These are phyloP conservation scores for Dysidea cf. avara DNA, from an alignment of 37 sponge, comb jelly and placozoan genomes.

Conservation along the genomic window DNA sequence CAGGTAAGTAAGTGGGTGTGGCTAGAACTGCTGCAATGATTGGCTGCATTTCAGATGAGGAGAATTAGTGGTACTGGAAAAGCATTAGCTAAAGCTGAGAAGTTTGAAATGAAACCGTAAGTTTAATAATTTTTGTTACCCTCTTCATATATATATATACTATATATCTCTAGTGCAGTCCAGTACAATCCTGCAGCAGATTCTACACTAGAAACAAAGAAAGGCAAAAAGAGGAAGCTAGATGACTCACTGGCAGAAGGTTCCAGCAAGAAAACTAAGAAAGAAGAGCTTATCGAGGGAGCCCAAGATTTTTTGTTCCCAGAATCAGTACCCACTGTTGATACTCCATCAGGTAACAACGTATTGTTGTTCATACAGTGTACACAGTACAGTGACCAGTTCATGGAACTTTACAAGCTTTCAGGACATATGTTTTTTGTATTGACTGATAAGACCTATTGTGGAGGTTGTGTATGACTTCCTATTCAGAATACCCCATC, in stretches of 20 bases:
- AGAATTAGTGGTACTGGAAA: conserved; percentile 82
- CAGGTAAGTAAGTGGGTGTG: conserved; percentile 26
- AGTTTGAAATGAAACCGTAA: conserved; percentile 68
- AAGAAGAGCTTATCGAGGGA: conserved; percentile 10
- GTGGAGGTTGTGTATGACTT: too few species aligned
- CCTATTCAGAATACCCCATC: too few species aligned
- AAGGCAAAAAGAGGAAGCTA: background rate
- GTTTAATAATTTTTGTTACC: background rate
- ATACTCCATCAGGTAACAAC: too few species aligned
- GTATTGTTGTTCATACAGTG: too few species aligned
- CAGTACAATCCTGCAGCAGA: conserved; percentile 69
- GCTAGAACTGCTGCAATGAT: background rate
- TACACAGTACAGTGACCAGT: too few species aligned
- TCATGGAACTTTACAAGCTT: too few species aligned
- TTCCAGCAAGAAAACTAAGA: background rate
- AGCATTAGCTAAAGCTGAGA: conserved; percentile 44
- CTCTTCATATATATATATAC: background rate
- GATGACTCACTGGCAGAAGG: conserved; percentile 6
- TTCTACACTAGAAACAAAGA: conserved; percentile 44
- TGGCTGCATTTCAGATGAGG: conserved; percentile 9
- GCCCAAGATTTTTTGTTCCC: background rate
- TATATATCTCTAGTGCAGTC: conserved; percentile 21
- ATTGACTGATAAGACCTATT: too few species aligned
- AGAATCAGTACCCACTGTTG: too few species aligned
- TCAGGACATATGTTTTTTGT: too few species aligned